A percentile compares a stretch with the other conserved stretches of the same genome.
These are phyloP conservation scores for Nemotelus pantherinus DNA, from an alignment of 2,888 invertebrate genomes.

Conservation along the genomic window DNA sequence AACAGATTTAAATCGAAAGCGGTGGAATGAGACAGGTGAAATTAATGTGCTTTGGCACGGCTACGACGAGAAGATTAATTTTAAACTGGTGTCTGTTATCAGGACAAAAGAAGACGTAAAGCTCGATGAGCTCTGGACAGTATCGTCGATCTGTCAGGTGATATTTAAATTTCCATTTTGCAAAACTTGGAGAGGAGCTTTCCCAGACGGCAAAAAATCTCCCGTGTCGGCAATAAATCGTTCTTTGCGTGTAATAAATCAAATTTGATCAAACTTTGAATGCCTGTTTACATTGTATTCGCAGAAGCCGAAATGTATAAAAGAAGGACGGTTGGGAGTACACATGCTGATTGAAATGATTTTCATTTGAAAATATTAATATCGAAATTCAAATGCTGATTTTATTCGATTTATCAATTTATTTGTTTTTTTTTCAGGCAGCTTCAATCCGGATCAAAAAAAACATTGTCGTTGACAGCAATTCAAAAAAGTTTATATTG, in stretches of 20 bases:
- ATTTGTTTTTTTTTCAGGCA: too few species aligned
- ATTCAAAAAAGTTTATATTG: too few species aligned
- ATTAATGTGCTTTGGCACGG: slow-evolving; percentile 12
- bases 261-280: slow-evolving; percentile 21
- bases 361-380: too few species aligned
- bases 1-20: background rate
- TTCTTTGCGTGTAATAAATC: slow-evolving; percentile 10
- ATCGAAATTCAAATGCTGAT: too few species aligned
- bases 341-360: too few species aligned
- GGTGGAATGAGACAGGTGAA: background rate
- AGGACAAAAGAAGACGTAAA: background rate
- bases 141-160: background rate
- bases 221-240: slow-evolving; percentile 9
- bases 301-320: background rate
- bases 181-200: background rate
- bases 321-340: background rate
- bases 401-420: too few species aligned
- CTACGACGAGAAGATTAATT: slow-evolving; percentile 36
- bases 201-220: background rate
- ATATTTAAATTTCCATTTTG: background rate
- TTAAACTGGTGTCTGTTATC: background rate
- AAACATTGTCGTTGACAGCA: too few species aligned
- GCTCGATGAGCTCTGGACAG: too few species aligned
- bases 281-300: slow-evolving; percentile 7
- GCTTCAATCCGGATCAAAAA: too few species aligned